Percentiles rank a stretch among this genome's conserved stretches.
phyloP scores from a whole-genome alignment of 2,113 vertebrate genomes.

The Sus scrofa region DNA sequence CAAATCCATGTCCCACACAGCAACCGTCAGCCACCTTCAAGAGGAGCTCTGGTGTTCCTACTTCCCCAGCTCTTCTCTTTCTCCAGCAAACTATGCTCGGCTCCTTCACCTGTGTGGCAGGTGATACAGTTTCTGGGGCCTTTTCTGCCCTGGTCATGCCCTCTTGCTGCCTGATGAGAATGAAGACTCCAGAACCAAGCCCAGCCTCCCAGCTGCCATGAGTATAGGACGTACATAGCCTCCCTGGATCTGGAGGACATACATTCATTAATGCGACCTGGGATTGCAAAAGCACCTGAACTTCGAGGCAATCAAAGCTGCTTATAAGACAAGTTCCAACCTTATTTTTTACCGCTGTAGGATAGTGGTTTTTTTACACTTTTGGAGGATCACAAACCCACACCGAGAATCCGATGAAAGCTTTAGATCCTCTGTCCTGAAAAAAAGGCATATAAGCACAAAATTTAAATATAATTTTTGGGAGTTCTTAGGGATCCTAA shows the following conservation, averaged over 20 bases:
- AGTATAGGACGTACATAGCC: rapidly evolving
- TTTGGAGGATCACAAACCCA: background rate
- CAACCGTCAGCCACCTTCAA: background rate
- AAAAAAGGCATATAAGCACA: background rate
- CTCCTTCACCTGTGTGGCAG: background rate
- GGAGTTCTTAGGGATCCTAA: background rate
- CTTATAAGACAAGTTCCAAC: background rate
- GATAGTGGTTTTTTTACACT: background rate
- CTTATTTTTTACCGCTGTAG: background rate
- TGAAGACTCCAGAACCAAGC: background rate
- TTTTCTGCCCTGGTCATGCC: background rate
- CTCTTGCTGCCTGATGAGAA: background rate
- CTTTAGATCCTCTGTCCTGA: background rate
- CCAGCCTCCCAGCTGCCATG: background rate
- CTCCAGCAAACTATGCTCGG: background rate
- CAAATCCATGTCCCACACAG: background rate
- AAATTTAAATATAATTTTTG: background rate
- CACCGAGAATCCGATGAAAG: background rate
- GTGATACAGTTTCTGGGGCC: background rate
- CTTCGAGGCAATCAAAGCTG: background rate
- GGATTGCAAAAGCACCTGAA: background rate
- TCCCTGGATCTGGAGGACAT: background rate
- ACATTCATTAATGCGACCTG: background rate
- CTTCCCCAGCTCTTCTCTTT: background rate
- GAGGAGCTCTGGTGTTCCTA: background rate